Base-by-base conservation (phyloP, 2,888 invertebrate genomes). In the Mythimna impura region DNA sequence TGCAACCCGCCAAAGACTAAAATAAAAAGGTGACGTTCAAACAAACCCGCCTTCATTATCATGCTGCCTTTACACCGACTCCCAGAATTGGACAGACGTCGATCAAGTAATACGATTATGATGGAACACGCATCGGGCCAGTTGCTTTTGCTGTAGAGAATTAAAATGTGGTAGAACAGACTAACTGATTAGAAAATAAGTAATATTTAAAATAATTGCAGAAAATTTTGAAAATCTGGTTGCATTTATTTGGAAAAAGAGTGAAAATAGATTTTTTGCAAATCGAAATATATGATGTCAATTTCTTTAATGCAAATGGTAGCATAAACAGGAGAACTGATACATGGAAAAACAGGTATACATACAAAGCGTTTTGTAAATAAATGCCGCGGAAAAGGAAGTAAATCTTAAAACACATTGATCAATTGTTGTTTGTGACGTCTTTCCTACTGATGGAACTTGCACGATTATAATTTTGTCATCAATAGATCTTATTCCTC, bases 101-200 rank as follows among this genome's bases (percentile, higher is more conserved):
- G 87, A 91, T 92, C 90, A 90, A 87, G 79, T 76, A 88, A 85
- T 82, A 87, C 79, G 88, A 90, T 90, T 90, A 89, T 90, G 89
- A 89, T 82, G 88, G 84, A 85, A 86, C 89, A 90, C 89, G 89
- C 87, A 88, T 81, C 81, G 73, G 43, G 76, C 67, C 66, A 73
- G 70, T 65, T 58, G 52, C 36, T 60, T 61, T 61, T 70, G 83
- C 81, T 60, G 30, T 82, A 87, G 71, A 83, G 81, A 76, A 77
- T 66, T 63, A 66, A 73, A 79, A 80, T 63, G 58, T 63, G 66
- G 36, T 47, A 74, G 55, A 55, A 43, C 8, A 0, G 6, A 5
- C 22, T 22, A 22, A 20, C 20, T 22, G 25, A 17, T 63, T 75
- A 66, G 14, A 47, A 47, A 60, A 34, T 34, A 30, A 4, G 8